Conservation (phyloP, 2,797 vertebrate species). For the Parambassis ranga region DNA sequence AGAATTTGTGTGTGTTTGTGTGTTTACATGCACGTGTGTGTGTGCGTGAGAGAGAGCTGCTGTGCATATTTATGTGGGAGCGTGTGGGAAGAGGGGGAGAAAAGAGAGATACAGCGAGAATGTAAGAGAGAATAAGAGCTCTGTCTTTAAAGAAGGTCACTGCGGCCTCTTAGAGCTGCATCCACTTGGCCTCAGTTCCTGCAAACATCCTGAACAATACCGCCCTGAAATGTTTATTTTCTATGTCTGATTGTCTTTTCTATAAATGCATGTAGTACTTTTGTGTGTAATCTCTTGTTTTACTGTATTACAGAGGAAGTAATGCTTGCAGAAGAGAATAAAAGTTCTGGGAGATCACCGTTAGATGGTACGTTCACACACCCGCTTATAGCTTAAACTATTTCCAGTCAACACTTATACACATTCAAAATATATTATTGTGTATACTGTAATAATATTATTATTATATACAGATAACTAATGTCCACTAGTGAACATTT, state of each 20-base stretch:
- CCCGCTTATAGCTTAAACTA: no score
- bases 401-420: no score
- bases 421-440: no score
- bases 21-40: constrained; percentile 26
- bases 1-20: neutral
- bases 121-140: constrained; percentile 48
- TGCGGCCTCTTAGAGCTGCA: constrained; percentile 29
- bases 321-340: constrained; percentile 99
- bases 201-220: constrained; percentile 28
- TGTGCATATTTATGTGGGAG: constrained; percentile 60
- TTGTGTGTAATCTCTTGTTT: constrained; percentile 40
- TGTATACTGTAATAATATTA: no score
- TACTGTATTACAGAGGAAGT: constrained; percentile 90
- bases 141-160: constrained; percentile 57
- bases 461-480: no score
- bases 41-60: constrained; percentile 18
- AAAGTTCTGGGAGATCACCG: constrained; percentile 93
- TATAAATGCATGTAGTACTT: constrained; percentile 8
- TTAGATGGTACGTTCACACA: constrained; percentile 89
- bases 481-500: no score
- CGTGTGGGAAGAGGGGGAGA: constrained; percentile 64
- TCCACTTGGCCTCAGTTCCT: constrained; percentile 32
- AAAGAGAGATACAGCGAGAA: constrained; percentile 16
- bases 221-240: constrained; percentile 18
- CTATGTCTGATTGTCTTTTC: neutral